Evolutionary conservation across 1,140 invertebrate species (phyloP).

Genomic region (Calosoma granatense): DNA sequence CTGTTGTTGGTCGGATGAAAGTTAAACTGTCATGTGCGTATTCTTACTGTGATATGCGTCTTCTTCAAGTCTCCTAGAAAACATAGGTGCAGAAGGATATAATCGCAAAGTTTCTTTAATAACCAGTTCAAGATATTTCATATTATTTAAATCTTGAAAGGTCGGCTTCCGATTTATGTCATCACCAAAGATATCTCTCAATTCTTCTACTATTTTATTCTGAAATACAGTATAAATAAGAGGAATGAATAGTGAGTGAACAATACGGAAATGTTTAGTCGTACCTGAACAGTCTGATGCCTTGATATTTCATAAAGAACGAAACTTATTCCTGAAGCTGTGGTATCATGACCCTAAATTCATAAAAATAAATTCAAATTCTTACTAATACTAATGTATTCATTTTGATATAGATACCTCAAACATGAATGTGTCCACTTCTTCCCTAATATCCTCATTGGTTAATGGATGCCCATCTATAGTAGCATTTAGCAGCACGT

Average conservation of each 20-base stretch:
- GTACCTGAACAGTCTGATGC: background rate
- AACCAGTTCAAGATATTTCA: background rate
- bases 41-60: background rate
- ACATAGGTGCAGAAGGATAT: background rate
- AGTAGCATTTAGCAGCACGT: constrained; percentile 55
- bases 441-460: constrained; percentile 55
- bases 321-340: background rate
- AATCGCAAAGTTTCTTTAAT: background rate
- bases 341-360: background rate
- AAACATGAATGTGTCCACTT: constrained; percentile 68
- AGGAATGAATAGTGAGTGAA: no score
- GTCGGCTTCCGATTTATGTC: background rate
- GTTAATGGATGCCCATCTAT: constrained; percentile 43
- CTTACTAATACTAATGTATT: background rate
- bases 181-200: background rate
- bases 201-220: no score
- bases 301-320: background rate
- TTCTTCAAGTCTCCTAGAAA: background rate
- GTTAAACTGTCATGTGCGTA: no score
- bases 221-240: no score
- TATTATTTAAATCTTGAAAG: background rate
- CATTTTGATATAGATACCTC: constrained; percentile 40
- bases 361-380: background rate
- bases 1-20: no score
- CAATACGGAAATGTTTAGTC: no score